Evolutionary conservation across 2,888 invertebrate genomes (phyloP).

Genomic region (Drosophila engyochracea): DNA sequence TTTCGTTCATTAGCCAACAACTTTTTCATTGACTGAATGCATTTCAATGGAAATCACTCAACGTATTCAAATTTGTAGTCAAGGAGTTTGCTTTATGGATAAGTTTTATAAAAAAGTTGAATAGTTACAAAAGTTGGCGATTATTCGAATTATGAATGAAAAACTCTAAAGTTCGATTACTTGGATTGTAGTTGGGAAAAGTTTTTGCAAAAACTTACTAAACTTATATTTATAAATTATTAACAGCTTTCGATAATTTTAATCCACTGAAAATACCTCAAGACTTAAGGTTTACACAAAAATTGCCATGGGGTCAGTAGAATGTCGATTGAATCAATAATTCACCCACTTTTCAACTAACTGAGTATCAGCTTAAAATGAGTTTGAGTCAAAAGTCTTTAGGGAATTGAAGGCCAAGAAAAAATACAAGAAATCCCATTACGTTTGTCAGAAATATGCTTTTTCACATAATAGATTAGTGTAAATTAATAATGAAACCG

Average conservation of each 20-base stretch:
- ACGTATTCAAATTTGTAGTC: background rate
- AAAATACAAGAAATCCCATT: background rate
- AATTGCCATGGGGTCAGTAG: background rate
- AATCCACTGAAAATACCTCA: background rate
- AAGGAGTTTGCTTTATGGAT: background rate
- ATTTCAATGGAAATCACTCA: conserved; percentile 5
- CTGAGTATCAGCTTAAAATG: background rate
- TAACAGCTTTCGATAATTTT: background rate
- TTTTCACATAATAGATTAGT: conserved; percentile 9
- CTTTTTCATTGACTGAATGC: conserved; percentile 22
- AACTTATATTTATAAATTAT: background rate
- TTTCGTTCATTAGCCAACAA: conserved; percentile 30
- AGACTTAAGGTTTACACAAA: background rate
- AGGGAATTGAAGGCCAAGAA: background rate
- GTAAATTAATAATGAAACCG: conserved; percentile 24
- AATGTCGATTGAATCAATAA: background rate
- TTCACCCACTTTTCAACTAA: background rate
- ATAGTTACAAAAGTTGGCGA: background rate
- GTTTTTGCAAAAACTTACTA: background rate
- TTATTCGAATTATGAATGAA: background rate
- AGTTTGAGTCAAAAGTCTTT: background rate
- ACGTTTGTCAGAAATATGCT: background rate
- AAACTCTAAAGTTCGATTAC: background rate
- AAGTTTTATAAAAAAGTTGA: background rate
- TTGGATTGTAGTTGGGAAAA: background rate